A percentile compares a stretch with the other conserved stretches of the same genome.
phyloP scores from a whole-genome alignment of 2,797 vertebrate genomes.

The Syndactyla subalaris region DNA sequence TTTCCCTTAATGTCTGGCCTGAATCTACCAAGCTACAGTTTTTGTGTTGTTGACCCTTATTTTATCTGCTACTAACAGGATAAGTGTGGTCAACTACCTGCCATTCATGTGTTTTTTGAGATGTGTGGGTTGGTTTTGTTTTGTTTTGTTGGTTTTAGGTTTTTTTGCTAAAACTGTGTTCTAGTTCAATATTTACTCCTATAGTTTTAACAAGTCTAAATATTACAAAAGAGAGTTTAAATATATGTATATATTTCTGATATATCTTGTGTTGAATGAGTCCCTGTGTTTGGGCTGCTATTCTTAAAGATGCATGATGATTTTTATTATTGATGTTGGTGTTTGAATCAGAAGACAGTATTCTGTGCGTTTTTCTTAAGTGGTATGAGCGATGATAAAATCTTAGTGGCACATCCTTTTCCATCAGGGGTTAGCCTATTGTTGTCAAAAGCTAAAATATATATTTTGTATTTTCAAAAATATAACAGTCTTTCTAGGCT shows the following conservation, averaged over 20 bases:
- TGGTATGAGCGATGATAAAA: background rate
- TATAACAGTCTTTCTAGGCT: background rate
- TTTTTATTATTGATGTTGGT: background rate
- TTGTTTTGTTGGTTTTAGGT: fast-evolving
- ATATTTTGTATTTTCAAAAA: background rate
- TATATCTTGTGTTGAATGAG: background rate
- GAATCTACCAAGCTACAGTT: background rate
- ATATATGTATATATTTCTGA: background rate
- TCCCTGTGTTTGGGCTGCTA: background rate
- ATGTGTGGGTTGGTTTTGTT: fast-evolving
- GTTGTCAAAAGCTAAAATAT: background rate
- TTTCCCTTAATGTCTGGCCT: background rate
- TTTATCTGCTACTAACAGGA: background rate
- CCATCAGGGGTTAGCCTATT: background rate
- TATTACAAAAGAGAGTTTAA: background rate
- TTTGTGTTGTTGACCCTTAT: background rate
- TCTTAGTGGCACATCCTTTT: background rate
- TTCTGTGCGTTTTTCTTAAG: background rate
- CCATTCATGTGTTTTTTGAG: background rate
- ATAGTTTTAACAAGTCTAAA: background rate
- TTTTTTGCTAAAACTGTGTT: background rate
- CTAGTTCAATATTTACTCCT: background rate
- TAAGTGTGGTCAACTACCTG: background rate
- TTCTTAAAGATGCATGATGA: background rate
- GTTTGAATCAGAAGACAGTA: background rate